Conservation (phyloP, 1,140 invertebrate species). For the Drosophila truncata region DNA sequence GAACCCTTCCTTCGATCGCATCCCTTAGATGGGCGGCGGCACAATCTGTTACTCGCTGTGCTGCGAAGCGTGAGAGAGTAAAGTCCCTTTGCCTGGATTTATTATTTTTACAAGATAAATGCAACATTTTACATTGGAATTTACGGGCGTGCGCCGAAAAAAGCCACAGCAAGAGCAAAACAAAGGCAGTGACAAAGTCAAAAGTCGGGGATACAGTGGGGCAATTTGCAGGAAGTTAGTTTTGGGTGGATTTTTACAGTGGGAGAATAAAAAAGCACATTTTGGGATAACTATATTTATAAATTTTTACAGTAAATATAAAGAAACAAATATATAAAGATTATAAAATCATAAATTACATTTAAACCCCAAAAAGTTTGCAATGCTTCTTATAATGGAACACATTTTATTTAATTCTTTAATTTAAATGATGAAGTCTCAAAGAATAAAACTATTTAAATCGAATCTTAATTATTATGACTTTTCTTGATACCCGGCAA, state of each 20-base stretch:
- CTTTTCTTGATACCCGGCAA: neutral
- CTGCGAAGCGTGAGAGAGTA: constrained; percentile 75
- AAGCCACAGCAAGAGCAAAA: constrained; percentile 48
- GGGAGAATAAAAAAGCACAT: neutral
- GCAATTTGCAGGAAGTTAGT: neutral
- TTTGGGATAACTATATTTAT: neutral
- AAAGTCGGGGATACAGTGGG: constrained; percentile 64
- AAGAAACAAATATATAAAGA: neutral
- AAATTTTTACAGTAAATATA: neutral
- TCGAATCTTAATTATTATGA: neutral
- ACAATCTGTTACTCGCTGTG: constrained; percentile 39
- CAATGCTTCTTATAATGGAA: neutral
- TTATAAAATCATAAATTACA: neutral
- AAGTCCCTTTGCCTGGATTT: constrained; percentile 75
- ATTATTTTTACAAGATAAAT: constrained; percentile 84
- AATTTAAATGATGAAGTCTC: neutral
- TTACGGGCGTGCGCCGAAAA: constrained; percentile 68
- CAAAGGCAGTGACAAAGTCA: constrained; percentile 60
- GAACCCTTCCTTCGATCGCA: constrained; percentile 22
- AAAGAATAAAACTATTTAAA: neutral
- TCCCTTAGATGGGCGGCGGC: constrained; percentile 24
- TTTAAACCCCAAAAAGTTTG: neutral
- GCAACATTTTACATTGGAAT: constrained; percentile 83
- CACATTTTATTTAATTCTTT: no score
- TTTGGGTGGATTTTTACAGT: neutral